Evolutionary conservation across 2,113 vertebrate species (phyloP).

Genomic region (Pangasianodon gigas): DNA sequence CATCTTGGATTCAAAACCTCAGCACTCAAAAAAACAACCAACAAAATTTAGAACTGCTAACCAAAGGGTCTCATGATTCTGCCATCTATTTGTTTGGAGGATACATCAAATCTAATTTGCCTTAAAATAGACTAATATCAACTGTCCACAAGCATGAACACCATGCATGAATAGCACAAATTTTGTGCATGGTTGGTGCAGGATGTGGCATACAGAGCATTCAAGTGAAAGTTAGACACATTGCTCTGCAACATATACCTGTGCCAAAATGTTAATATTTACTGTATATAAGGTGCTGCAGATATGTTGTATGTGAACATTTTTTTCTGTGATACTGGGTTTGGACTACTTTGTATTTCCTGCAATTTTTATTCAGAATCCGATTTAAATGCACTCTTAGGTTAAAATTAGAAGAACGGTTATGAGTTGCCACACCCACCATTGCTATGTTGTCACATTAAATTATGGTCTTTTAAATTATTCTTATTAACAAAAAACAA

Average conservation of each 20-base stretch:
- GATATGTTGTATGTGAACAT: not conserved
- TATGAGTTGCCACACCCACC: not conserved
- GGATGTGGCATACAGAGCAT: not conserved
- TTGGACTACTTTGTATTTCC: not conserved
- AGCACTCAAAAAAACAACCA: not conserved
- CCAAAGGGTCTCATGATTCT: not conserved
- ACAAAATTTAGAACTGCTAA: not conserved
- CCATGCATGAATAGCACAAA: not conserved
- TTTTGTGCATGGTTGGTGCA: not conserved
- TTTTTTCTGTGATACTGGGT: not conserved
- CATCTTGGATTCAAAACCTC: not conserved
- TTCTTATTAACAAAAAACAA: not conserved
- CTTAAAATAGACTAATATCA: not conserved
- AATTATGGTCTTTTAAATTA: not conserved
- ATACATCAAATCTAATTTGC: not conserved
- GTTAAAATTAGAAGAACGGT: not conserved
- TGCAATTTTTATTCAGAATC: not conserved
- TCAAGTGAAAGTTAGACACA: not conserved
- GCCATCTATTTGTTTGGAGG: not conserved
- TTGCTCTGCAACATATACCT: not conserved
- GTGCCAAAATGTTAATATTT: not conserved
- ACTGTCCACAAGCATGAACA: not conserved
- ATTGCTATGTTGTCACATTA: not conserved
- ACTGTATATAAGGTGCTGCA: not conserved
- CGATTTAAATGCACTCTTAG: not conserved